phyloP scores from a whole-genome alignment of 2,888 invertebrate genomes.

The Sinohyriopsis cumingii region DNA sequence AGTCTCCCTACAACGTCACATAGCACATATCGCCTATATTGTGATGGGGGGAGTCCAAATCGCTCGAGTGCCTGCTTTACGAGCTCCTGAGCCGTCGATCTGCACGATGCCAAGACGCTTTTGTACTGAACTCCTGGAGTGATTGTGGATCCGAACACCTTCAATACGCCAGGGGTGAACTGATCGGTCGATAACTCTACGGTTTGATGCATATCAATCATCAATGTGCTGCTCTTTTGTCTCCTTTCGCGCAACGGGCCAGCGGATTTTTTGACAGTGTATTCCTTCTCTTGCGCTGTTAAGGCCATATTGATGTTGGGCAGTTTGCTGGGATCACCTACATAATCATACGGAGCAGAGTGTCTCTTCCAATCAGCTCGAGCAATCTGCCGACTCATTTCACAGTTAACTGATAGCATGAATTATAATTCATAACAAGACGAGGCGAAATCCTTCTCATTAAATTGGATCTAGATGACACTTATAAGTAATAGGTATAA shows the following conservation, averaged over 20 bases:
- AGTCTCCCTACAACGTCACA: conserved; percentile 63
- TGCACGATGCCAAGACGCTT: conserved; percentile 62
- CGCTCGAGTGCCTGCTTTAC: conserved; percentile 65
- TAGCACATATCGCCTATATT: conserved; percentile 56
- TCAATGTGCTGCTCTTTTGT: conserved; percentile 15
- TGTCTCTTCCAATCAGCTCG: conserved; percentile 40
- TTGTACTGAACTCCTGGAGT: conserved; percentile 65
- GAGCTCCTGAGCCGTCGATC: conserved; percentile 62
- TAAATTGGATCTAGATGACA: too few species aligned
- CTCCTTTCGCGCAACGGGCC: conserved; percentile 24
- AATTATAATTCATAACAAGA: too few species aligned
- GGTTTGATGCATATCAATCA: conserved; percentile 15
- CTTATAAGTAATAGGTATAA: too few species aligned
- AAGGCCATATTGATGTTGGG: conserved; percentile 19
- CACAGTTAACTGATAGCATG: too few species aligned
- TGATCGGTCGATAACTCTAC: conserved; percentile 61
- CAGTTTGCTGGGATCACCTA: conserved; percentile 21
- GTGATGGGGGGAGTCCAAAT: conserved; percentile 50
- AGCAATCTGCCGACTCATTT: conserved; percentile 7
- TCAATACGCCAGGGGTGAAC: conserved; percentile 62
- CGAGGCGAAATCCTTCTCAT: too few species aligned
- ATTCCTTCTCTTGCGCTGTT: not conserved
- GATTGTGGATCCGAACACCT: conserved; percentile 63
- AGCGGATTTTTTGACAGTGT: conserved; percentile 12
- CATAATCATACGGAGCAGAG: conserved; percentile 33